phyloP scores from a whole-genome alignment of 2,113 vertebrate genomes.

The Benitochromis conjunctus region DNA sequence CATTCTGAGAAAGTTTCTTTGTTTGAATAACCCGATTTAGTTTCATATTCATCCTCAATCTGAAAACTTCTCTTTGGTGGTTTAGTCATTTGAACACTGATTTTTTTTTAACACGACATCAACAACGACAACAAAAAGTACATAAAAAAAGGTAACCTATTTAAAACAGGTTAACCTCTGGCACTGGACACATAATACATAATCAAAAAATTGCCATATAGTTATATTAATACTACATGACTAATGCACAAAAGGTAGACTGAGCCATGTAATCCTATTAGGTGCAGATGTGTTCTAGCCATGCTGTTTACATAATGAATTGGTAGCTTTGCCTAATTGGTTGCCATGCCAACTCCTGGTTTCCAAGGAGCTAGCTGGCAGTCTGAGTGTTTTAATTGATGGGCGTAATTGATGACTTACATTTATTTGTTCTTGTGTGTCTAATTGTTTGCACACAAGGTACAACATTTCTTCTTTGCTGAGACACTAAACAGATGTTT shows the following conservation, averaged over 20 bases:
- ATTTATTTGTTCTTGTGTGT: neutral
- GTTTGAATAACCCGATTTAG: neutral
- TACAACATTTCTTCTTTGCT: neutral
- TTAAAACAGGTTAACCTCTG: neutral
- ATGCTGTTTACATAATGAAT: constrained; percentile 10
- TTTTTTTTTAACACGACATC: neutral
- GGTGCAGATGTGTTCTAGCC: constrained; percentile 8
- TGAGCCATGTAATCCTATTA: constrained; percentile 27
- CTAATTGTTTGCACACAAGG: neutral
- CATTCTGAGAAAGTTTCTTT: neutral
- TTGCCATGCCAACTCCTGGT: constrained; percentile 21
- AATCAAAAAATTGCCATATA: neutral
- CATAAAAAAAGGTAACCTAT: neutral
- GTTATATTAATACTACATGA: neutral
- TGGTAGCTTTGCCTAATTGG: constrained; percentile 14
- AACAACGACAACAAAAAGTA: neutral
- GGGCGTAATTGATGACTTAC: neutral
- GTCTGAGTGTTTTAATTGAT: neutral
- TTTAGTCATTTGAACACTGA: neutral
- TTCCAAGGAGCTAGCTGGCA: constrained; percentile 10
- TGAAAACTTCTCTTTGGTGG: neutral
- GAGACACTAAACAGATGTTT: neutral
- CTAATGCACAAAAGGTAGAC: constrained; percentile 1
- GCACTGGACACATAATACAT: neutral
- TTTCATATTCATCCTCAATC: neutral